A percentile compares a stretch with the other conserved stretches of the same genome.
phyloP scores from a whole-genome alignment of 2,113 vertebrate species.

The Psittacus erithacus region DNA sequence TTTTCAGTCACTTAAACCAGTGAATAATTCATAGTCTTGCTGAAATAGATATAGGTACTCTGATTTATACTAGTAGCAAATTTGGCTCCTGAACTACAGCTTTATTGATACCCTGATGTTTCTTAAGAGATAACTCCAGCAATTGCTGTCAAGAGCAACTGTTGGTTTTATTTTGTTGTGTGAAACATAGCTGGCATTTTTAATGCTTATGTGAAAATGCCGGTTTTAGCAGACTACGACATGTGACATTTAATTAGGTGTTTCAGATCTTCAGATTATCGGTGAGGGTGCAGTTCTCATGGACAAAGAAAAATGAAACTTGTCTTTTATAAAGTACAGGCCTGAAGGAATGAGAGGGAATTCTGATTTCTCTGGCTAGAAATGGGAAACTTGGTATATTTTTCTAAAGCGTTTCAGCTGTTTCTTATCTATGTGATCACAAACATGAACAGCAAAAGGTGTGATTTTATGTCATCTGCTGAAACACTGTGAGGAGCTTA shows the following conservation, averaged over 20 bases:
- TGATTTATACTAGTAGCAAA: conserved; percentile 6
- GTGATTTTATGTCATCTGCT: neutral
- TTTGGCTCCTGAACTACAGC: neutral
- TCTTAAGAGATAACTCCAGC: neutral
- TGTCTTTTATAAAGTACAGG: neutral
- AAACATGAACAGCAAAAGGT: neutral
- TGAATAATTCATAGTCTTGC: conserved; percentile 8
- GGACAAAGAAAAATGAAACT: neutral
- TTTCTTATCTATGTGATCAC: neutral
- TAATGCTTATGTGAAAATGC: neutral
- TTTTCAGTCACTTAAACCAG: conserved; percentile 52
- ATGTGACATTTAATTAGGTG: neutral
- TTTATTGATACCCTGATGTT: neutral
- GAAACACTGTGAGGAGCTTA: neutral
- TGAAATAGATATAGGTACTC: conserved; percentile 18
- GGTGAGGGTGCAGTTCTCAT: neutral
- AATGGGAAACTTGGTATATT: neutral
- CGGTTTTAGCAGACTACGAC: neutral
- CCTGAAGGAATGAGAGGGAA: neutral
- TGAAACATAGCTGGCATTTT: conserved; percentile 1
- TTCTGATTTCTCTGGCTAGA: neutral
- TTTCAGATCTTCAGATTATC: neutral
- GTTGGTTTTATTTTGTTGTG: conserved; percentile 1
- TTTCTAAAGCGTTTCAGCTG: neutral
- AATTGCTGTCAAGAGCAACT: neutral